Evolutionary conservation across 2,113 vertebrate genomes (phyloP).

Genomic region (Takifugu bimaculatus): DNA sequence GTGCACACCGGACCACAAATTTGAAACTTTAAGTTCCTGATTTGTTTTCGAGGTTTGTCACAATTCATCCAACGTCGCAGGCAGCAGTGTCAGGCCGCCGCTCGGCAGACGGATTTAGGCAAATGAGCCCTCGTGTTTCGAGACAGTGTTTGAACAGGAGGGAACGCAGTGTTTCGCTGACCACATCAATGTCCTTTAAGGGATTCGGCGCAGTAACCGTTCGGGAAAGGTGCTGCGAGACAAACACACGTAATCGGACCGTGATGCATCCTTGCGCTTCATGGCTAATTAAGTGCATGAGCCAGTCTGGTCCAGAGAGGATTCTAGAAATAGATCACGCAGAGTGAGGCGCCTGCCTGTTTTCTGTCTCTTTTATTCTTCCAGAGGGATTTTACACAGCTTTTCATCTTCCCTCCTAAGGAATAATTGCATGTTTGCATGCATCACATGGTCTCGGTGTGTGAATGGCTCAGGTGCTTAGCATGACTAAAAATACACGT

Average conservation of each 20-base stretch:
- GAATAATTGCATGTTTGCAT: constrained; percentile 53
- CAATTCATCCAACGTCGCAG: not conserved
- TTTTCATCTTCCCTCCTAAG: constrained; percentile 50
- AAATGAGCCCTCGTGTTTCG: not conserved
- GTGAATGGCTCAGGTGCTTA: not conserved
- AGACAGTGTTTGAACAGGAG: constrained; percentile 14
- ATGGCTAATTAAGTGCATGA: constrained; percentile 48
- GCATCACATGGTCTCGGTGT: constrained; percentile 23
- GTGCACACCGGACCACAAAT: not conserved
- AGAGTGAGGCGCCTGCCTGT: constrained; percentile 51
- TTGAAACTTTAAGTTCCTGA: not conserved
- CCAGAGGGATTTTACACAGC: constrained; percentile 55
- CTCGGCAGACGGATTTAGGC: not conserved
- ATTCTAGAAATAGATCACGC: constrained; percentile 67
- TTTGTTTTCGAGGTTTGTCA: not conserved
- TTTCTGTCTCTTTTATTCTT: constrained; percentile 50
- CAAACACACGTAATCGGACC: constrained; percentile 24
- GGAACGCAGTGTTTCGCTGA: constrained; percentile 10
- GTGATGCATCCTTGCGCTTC: constrained; percentile 40
- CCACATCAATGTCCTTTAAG: constrained; percentile 39
- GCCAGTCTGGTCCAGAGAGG: constrained; percentile 54
- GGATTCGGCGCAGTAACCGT: constrained; percentile 24
- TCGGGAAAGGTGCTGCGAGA: constrained; percentile 44
- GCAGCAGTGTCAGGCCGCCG: not conserved
- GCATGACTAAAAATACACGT: no score